Evolutionary conservation across 2,113 vertebrate genomes (phyloP), one percentile per base, ranked within the genome.

Genomic region (Stictonetta naevosa): DNA sequence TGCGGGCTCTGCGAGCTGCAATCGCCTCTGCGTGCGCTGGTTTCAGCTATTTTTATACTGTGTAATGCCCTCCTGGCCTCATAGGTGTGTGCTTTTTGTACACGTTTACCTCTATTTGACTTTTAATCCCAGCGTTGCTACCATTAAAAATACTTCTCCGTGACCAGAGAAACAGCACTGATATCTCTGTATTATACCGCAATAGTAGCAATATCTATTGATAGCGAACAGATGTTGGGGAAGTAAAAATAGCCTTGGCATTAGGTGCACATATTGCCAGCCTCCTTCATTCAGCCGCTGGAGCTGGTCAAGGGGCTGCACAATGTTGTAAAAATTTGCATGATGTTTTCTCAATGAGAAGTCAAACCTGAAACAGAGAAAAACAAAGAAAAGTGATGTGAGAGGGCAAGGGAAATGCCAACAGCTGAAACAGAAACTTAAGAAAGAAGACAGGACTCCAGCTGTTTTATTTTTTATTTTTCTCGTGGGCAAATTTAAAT

Each of bases 1-100:
- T 67, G 38, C 19, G 48, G 33, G 77, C 52, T 18, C 16, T 9
- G 34, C 2, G 4, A 3, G 23, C 23, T 25, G 50, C 59, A 8
- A 4, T 48, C 73, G 11, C 64, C 18, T 0, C 0, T 56, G 10
- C 18, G 0, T 6, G 60, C 46, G 40, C 81, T 59, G 26, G 3
- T 44, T 53, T 48, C 0, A 4, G 8, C 28, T 73, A 6, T 21
- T 73, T 50, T 58, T 53, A 16, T 38, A 6, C 69, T 34, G 7
- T 12, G 29, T 46, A 46, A 23, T 46, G 28, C 31, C 23, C 10
- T 23, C 31, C 42, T 76, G 44, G 36, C 29, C 20, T 48, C 10
- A 2, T 10, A 34, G 48, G 55, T 88, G 11, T 11, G 67, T 67
- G 7, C 13, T 28, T 48, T 50, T 66, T 64, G 33, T 58, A 66